Evolutionary conservation across 1,140 invertebrate species (phyloP).

Genomic region (Vollenhovia emeryi): DNA sequence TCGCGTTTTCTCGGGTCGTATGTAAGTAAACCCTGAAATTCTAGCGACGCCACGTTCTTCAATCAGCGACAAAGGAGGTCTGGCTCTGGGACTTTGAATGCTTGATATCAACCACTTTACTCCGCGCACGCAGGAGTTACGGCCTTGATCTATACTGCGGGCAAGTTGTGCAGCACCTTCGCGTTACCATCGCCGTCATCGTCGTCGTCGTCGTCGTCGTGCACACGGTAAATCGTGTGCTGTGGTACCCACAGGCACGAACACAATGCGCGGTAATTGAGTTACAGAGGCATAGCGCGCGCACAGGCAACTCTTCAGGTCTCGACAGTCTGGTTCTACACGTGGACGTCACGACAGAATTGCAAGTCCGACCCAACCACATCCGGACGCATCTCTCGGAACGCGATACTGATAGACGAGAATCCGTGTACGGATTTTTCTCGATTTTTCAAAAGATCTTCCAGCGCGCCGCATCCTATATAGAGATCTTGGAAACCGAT

Average conservation of each 20-base stretch:
- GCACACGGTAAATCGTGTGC: conserved; percentile 25
- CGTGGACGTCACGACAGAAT: not conserved
- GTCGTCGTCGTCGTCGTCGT: not conserved
- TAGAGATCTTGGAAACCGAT: not conserved
- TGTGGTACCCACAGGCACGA: conserved; percentile 34
- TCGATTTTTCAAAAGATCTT: no score
- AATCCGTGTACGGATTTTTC: not conserved
- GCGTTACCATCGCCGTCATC: not conserved
- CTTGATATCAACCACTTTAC: conserved; percentile 35
- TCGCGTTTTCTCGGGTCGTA: conserved; percentile 1
- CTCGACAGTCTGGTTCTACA: not conserved
- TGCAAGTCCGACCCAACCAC: not conserved
- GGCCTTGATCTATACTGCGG: conserved; percentile 10
- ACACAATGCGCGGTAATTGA: conserved; percentile 59
- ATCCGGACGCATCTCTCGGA: not conserved
- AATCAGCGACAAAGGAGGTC: conserved; percentile 22
- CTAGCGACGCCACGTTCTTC: conserved; percentile 30
- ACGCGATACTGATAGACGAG: not conserved
- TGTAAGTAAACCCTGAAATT: not conserved
- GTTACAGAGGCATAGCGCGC: conserved; percentile 35
- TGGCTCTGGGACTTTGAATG: not conserved
- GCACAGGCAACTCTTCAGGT: not conserved
- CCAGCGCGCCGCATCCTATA: not conserved
- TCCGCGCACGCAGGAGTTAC: conserved; percentile 6
- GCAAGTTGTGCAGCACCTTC: conserved; percentile 23